These are phyloP conservation scores for Cephus spinipes DNA, from an alignment of 2,888 invertebrate species.

Conservation along the genomic window DNA sequence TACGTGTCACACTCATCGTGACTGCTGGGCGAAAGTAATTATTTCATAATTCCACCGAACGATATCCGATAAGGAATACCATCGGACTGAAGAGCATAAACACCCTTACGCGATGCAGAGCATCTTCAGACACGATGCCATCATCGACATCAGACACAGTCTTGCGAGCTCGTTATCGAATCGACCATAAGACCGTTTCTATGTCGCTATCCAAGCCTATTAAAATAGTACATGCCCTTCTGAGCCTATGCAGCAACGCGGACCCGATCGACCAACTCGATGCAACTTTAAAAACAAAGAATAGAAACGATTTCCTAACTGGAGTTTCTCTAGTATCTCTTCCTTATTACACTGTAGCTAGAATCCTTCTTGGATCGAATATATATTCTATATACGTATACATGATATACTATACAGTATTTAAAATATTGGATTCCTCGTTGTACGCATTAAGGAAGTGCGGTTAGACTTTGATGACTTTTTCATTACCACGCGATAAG, in stretches of 20 bases:
- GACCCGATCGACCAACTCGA: neutral
- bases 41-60: constrained; percentile 33
- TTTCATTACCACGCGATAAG: neutral
- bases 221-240: constrained; percentile 30
- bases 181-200: constrained; percentile 34
- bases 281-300: neutral
- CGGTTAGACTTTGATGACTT: neutral
- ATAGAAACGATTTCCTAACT: neutral
- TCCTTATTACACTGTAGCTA: neutral
- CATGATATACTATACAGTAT: too few relatives aligned
- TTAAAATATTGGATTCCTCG: too few relatives aligned
- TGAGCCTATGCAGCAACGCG: neutral
- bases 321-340: neutral
- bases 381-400: too few relatives aligned
- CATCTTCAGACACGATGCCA: neutral
- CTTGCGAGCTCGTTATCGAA: constrained; percentile 23
- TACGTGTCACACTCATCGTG: neutral
- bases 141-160: neutral
- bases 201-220: constrained; percentile 36
- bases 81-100: neutral
- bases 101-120: neutral
- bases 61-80: neutral
- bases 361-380: too few relatives aligned
- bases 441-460: neutral
- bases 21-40: neutral